Evolutionary conservation across 1,140 invertebrate species (phyloP).

Genomic region (Forficula auricularia): DNA sequence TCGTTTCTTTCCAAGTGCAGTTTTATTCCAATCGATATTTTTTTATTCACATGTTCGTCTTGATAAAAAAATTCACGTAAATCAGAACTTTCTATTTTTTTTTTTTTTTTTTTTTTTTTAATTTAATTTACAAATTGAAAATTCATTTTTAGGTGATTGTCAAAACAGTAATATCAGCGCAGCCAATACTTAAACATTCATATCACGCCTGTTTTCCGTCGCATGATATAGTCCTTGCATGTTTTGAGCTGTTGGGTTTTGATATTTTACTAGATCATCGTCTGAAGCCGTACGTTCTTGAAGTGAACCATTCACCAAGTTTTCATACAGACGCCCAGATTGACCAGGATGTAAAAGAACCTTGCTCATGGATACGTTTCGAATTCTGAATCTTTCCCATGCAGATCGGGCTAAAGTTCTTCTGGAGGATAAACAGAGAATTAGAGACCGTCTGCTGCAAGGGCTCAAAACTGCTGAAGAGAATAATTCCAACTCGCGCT

Average conservation of each 20-base stretch:
- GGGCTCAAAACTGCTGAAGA: conserved; percentile 1
- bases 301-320: conserved; percentile 83
- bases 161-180: conserved; percentile 72
- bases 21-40: no score
- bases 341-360: conserved; percentile 70
- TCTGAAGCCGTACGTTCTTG: conserved; percentile 64
- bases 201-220: conserved; percentile 75
- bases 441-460: conserved; percentile 12
- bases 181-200: conserved; percentile 69
- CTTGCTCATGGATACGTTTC: conserved; percentile 61
- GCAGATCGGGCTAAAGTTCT: conserved; percentile 58
- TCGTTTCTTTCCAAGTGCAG: no score
- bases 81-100: no score
- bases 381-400: conserved; percentile 61
- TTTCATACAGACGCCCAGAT: conserved; percentile 70
- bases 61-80: no score
- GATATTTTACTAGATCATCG: conserved; percentile 72
- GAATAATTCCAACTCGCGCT: neutral
- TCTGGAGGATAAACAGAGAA: conserved; percentile 29
- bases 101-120: no score
- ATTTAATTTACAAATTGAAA: no score
- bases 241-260: conserved; percentile 78
- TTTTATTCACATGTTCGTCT: no score
- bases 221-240: conserved; percentile 65
- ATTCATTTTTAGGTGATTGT: conserved; percentile 78